Base-by-base conservation (phyloP, 2,113 vertebrate species). In the Sinocyclocheilus rhinocerous region DNA sequence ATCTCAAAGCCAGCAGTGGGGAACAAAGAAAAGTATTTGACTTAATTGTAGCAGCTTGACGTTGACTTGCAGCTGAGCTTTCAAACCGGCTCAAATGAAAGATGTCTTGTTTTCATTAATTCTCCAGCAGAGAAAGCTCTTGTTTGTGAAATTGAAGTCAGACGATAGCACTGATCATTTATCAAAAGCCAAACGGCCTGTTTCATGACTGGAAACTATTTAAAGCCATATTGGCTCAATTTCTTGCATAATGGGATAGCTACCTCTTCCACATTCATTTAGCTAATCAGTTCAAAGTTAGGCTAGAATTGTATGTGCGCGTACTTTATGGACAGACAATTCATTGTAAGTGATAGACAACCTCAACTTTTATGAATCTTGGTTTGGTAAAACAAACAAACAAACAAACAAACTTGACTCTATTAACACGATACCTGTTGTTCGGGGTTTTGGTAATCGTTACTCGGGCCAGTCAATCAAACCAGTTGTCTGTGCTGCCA, bases 71-170 rank as follows among this genome's bases (percentile, higher is more conserved):
- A 50, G 76, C 85, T 89, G 93, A 95, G 94, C 94, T 96, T 97
- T 96, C 95, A 95, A 96, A 96, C 95, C 95, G 95, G 94, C 95
- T 95, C 94, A 95, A 95, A 96, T 96, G 95, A 96, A 96, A 96
- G 96, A 95, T 96, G 96, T 95, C 95, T 95, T 95, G 94, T 95
- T 96, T 96, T 95, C 94, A 96, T 96, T 96, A 96, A 96, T 95
- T 96, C 94, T 94, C 95, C 95, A 96, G 77, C 86, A 87, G 86
- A 69, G 82, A 87, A 84, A 87, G 67, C 82, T 84, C 65, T 87
- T 84, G 84, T 85, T 85, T 84, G 45, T 67, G 67, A 80, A 79
- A 85, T 72, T 80, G 55, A 80, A 85, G 39, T 80, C 78, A 85
- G 59, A 78, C 24, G 72, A 45, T 75, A 72, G 57, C 75, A 67